Percentiles rank a stretch among this genome's conserved stretches.
phyloP scores from a whole-genome alignment of 2,888 invertebrate species.

The Nemapogon koenigi region DNA sequence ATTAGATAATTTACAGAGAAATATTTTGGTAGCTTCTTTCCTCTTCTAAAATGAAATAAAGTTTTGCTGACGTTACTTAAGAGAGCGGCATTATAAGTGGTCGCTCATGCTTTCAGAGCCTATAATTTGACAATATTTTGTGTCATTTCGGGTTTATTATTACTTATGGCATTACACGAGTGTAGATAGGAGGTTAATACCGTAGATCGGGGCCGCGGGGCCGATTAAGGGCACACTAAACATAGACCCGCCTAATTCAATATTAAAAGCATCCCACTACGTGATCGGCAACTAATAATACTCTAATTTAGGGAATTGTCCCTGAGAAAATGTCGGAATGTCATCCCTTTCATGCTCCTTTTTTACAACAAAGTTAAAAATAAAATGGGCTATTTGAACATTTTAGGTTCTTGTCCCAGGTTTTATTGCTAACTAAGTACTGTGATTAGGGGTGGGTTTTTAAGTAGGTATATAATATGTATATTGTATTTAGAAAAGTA shows the following conservation, averaged over 20 bases:
- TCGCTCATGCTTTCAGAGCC: slow-evolving; percentile 59
- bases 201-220: slow-evolving; percentile 39
- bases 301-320: slow-evolving; percentile 61
- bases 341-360: slow-evolving; percentile 46
- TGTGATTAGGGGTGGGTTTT: slow-evolving; percentile 27
- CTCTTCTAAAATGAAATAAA: no score
- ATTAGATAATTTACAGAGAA: no score
- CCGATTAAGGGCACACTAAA: slow-evolving; percentile 59
- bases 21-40: no score
- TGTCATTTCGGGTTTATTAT: slow-evolving; percentile 65
- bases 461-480: no score
- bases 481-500: no score
- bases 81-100: slow-evolving; percentile 50
- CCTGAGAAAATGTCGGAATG: slow-evolving; percentile 61
- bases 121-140: slow-evolving; percentile 67
- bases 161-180: slow-evolving; percentile 59
- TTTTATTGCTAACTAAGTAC: slow-evolving; percentile 21
- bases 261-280: slow-evolving; percentile 63
- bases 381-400: slow-evolving; percentile 40
- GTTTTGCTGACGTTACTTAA: slow-evolving; percentile 37
- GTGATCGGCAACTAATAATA: slow-evolving; percentile 63
- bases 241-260: slow-evolving; percentile 62
- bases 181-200: slow-evolving; percentile 59
- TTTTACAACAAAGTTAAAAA: slow-evolving; percentile 27
- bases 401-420: slow-evolving; percentile 23